Evolutionary conservation across 2,797 vertebrate species (phyloP).

Genomic region (Falco biarmicus): DNA sequence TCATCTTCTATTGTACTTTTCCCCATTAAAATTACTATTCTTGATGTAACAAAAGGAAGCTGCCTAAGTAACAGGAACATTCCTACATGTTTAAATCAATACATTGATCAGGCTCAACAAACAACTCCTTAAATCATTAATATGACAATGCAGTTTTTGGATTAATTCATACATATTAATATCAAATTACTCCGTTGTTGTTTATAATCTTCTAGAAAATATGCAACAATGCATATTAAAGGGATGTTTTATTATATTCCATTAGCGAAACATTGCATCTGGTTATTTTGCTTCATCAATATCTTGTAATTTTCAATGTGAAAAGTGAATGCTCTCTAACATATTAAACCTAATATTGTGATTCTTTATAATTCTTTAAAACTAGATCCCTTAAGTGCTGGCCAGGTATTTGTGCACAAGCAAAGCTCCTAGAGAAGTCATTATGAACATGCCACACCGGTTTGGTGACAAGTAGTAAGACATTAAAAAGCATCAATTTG

Average conservation of each 20-base stretch:
- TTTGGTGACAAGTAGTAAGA: background rate
- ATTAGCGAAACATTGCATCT: background rate
- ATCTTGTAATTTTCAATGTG: background rate
- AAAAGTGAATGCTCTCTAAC: background rate
- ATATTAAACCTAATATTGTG: background rate
- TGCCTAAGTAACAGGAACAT: constrained; percentile 57
- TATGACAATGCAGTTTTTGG: constrained; percentile 64
- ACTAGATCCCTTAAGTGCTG: background rate
- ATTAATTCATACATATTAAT: constrained; percentile 63
- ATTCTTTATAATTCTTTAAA: background rate
- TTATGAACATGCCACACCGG: background rate
- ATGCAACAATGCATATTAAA: background rate
- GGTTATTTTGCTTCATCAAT: background rate
- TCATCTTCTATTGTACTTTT: constrained; percentile 72
- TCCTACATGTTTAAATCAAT: constrained; percentile 68
- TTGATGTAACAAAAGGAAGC: constrained; percentile 71
- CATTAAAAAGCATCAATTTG: background rate
- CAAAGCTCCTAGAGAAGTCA: background rate
- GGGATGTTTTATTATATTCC: background rate
- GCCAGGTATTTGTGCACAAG: background rate
- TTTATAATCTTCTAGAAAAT: constrained; percentile 31
- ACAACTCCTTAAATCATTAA: constrained; percentile 53
- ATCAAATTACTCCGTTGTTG: constrained; percentile 49
- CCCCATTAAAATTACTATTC: constrained; percentile 71
- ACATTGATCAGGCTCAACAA: constrained; percentile 64